A percentile compares a stretch with the other conserved stretches of the same genome.
Conservation (phyloP, 2,888 invertebrate genomes). For the Boloria selene region DNA sequence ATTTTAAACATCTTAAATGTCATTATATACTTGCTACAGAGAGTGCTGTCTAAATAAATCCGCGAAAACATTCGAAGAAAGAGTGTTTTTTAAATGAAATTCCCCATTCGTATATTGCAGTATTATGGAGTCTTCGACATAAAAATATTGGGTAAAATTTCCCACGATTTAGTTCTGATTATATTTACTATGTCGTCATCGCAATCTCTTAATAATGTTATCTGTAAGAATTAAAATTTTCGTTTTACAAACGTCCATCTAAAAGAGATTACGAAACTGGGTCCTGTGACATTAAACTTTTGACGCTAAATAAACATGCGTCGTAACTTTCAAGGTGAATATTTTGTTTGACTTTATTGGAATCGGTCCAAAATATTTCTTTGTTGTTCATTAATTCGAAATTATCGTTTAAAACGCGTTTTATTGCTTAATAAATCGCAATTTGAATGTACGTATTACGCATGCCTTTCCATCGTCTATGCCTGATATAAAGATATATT, state of each 20-base stretch:
- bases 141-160: too few species aligned
- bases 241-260: neutral
- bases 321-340: constrained; percentile 22
- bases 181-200: too few species aligned
- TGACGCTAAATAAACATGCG: constrained; percentile 20
- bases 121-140: too few species aligned
- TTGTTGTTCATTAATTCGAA: constrained; percentile 25
- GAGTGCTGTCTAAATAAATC: too few species aligned
- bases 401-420: constrained; percentile 21
- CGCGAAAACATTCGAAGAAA: too few species aligned
- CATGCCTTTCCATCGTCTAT: neutral
- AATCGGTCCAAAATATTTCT: constrained; percentile 28
- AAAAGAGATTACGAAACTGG: neutral
- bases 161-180: too few species aligned
- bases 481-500: neutral
- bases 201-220: too few species aligned
- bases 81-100: too few species aligned
- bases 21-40: too few species aligned
- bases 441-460: constrained; percentile 5
- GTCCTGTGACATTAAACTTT: constrained; percentile 19
- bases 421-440: constrained; percentile 21
- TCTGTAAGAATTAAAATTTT: too few species aligned
- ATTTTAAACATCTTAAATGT: too few species aligned
- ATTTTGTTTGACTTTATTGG: constrained; percentile 30
- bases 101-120: too few species aligned